Evolutionary conservation across 2,888 invertebrate genomes (phyloP).

Genomic region (Hedya salicella): DNA sequence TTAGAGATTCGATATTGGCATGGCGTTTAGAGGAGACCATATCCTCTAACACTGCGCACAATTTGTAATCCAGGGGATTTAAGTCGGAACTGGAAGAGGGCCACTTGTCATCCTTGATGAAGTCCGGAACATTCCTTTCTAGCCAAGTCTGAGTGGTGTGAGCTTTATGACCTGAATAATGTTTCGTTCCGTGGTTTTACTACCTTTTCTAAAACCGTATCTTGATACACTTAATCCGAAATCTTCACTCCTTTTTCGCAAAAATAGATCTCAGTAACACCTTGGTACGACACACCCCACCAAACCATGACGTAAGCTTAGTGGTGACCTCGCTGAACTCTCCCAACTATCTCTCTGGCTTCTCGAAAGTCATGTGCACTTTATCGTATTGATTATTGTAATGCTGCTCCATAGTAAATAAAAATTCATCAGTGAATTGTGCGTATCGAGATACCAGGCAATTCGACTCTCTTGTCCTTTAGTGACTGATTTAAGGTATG

Average conservation of each 20-base stretch:
- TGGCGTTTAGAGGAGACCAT: conserved; percentile 1
- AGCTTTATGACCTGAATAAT: background rate
- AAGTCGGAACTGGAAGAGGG: conserved; percentile 29
- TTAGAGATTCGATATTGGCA: conserved; percentile 2
- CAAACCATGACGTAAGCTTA: conserved; percentile 4
- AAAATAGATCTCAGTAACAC: conserved; percentile 10
- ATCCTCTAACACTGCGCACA: conserved; percentile 14
- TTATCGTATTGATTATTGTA: conserved; percentile 25
- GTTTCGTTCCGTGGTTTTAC: conserved; percentile 33
- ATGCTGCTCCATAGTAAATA: background rate
- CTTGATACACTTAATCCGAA: background rate
- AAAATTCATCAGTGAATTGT: conserved; percentile 2
- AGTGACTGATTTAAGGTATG: conserved; percentile 34
- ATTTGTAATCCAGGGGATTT: conserved; percentile 34
- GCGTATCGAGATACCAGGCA: conserved; percentile 18
- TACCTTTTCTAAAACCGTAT: conserved; percentile 24
- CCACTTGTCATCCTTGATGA: conserved; percentile 15
- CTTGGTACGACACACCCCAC: conserved; percentile 19
- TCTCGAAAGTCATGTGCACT: conserved; percentile 15
- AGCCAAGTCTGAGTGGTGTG: background rate
- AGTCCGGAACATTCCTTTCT: conserved; percentile 1
- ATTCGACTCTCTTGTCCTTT: conserved; percentile 33
- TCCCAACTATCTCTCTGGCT: conserved; percentile 7
- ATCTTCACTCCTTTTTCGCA: conserved; percentile 27
- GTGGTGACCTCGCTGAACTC: conserved; percentile 13